Percentiles rank a stretch among this genome's conserved stretches.
Conservation (phyloP, 1,140 invertebrate species). For the Leptopilina boulardi region DNA sequence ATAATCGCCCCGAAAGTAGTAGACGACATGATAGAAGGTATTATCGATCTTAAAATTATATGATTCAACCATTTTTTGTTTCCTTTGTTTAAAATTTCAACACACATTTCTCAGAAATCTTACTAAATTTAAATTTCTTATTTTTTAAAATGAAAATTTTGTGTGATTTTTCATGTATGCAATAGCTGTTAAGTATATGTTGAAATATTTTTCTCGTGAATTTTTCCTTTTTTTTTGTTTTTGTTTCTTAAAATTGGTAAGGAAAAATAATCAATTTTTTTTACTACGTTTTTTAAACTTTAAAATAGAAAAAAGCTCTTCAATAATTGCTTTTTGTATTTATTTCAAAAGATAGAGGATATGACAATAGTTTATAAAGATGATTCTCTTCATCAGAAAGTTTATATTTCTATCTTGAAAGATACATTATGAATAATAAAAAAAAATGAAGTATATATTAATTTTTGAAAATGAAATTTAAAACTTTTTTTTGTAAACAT, state of each 20-base stretch:
- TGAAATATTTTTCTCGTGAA: background rate
- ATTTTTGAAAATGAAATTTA: background rate
- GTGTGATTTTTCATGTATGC: background rate
- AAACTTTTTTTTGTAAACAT: no score
- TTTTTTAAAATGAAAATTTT: background rate
- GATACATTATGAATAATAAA: background rate
- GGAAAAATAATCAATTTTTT: no score
- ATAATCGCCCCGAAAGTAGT: conserved; percentile 46
- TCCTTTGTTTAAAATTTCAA: background rate
- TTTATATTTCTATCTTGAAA: conserved; percentile 6
- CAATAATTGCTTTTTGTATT: no score
- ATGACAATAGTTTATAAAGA: no score
- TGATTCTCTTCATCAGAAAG: conserved; percentile 1
- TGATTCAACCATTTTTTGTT: background rate
- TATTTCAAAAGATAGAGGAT: no score
- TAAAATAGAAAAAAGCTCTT: background rate
- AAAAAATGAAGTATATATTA: background rate
- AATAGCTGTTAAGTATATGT: background rate
- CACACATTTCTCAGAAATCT: background rate
- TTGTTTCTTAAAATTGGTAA: no score
- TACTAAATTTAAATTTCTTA: background rate
- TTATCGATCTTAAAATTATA: conserved; percentile 43
- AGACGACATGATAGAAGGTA: conserved; percentile 43
- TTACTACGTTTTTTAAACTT: no score
- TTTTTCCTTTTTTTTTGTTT: no score